Conservation (phyloP, 1,140 invertebrate species). For the Diorhabda sublineata region DNA sequence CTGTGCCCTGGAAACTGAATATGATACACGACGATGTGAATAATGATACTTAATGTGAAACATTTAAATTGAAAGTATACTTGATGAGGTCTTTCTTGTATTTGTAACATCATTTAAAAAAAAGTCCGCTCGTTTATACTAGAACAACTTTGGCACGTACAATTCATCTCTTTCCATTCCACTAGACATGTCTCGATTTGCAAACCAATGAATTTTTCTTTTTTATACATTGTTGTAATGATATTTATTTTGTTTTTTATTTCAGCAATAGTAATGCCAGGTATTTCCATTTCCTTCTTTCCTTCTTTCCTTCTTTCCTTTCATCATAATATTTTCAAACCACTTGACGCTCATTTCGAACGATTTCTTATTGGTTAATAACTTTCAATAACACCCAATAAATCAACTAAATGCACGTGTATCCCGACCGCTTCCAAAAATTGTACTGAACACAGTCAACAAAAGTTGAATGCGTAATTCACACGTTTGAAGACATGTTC, state of each 20-base stretch:
- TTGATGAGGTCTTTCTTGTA: constrained; percentile 21
- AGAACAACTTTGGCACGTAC: constrained; percentile 28
- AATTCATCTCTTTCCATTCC: constrained; percentile 25
- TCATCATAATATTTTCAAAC: constrained; percentile 25
- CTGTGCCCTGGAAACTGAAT: too few relatives aligned
- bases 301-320: too few relatives aligned
- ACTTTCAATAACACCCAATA: neutral
- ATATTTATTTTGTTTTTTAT: constrained; percentile 30
- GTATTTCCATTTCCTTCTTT: constrained; percentile 24
- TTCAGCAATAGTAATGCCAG: constrained; percentile 23
- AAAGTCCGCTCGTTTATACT: constrained; percentile 25
- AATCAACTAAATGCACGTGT: neutral
- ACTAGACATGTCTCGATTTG: constrained; percentile 24
- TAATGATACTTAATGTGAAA: too few relatives aligned
- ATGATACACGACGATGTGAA: too few relatives aligned
- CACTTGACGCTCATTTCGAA: constrained; percentile 19
- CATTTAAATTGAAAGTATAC: neutral
- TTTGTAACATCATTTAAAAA: constrained; percentile 25
- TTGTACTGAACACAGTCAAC: neutral
- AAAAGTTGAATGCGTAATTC: neutral
- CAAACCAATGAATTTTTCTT: constrained; percentile 20
- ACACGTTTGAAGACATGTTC: neutral
- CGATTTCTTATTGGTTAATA: neutral
- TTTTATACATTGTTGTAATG: constrained; percentile 26
- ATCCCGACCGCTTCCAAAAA: neutral